Percentiles rank a stretch among this genome's conserved stretches.
phyloP scores from a whole-genome alignment of 2,888 invertebrate species.

The Nudaria mundana region DNA sequence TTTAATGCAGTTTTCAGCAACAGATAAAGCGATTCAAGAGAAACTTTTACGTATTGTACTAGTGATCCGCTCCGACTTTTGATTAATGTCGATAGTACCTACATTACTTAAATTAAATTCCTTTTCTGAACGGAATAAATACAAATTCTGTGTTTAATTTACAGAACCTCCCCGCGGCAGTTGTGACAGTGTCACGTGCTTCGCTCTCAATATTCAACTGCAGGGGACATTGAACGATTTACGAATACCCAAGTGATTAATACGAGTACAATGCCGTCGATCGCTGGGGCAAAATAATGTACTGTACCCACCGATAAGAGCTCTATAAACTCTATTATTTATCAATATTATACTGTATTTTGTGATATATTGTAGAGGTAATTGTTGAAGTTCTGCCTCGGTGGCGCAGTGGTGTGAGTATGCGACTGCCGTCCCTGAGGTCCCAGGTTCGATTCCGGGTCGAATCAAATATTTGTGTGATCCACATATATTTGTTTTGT shows the following conservation, averaged over 20 bases:
- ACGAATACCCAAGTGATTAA: constrained; percentile 43
- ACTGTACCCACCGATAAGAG: constrained; percentile 24
- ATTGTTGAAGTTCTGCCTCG: no score
- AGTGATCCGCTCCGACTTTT: no score
- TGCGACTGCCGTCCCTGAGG: no score
- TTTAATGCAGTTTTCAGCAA: no score
- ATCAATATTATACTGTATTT: no score
- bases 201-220: constrained; percentile 43
- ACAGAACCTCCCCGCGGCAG: constrained; percentile 35
- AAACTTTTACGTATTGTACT: no score
- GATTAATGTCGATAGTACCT: not conserved
- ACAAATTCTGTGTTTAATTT: constrained; percentile 24
- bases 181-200: constrained; percentile 39
- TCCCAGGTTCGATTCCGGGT: no score
- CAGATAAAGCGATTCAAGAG: no score
- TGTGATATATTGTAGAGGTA: no score
- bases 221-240: constrained; percentile 51
- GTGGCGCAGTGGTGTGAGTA: no score
- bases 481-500: no score
- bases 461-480: no score
- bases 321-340: constrained; percentile 32
- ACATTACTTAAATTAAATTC: not conserved
- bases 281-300: constrained; percentile 35
- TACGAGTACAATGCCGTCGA: constrained; percentile 36
- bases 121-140: constrained; percentile 9